Percentiles rank a stretch among this genome's conserved stretches.
These are phyloP conservation scores for Chaunax sp. DNA, from an alignment of 2,797 vertebrate species.

Conservation along the genomic window DNA sequence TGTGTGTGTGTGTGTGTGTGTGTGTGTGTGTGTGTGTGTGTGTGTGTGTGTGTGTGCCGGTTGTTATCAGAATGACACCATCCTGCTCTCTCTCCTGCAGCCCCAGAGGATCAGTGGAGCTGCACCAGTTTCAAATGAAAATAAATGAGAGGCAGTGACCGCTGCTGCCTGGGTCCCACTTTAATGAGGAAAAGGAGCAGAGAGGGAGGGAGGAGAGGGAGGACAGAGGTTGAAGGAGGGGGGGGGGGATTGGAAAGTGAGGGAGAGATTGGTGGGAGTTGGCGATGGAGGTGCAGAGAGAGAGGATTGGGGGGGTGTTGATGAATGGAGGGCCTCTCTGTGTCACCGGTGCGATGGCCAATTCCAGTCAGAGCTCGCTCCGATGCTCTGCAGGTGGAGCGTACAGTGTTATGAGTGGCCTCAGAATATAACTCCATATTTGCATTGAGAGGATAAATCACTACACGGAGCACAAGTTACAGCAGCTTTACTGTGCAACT, in stretches of 20 bases:
- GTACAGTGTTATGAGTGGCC: constrained; percentile 54
- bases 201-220: constrained; percentile 22
- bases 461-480: constrained; percentile 26
- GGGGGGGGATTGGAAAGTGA: constrained; percentile 8
- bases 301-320: constrained; percentile 47
- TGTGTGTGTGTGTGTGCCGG: constrained; percentile 50
- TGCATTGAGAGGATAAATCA: constrained; percentile 64
- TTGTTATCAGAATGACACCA: constrained; percentile 82
- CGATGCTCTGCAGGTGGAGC: constrained; percentile 74
- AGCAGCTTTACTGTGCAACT: constrained; percentile 36
- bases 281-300: constrained; percentile 10
- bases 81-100: constrained; percentile 70
- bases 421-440: constrained; percentile 64
- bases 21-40: constrained; percentile 31
- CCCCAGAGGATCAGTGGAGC: constrained; percentile 82
- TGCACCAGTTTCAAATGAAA: constrained; percentile 86
- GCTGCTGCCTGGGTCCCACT: constrained; percentile 81
- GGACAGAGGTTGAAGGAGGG: constrained; percentile 29
- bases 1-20: constrained; percentile 19
- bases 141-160: constrained; percentile 88
- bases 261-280: constrained; percentile 53
- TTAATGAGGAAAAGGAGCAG: constrained; percentile 83
- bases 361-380: constrained; percentile 77
- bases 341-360: constrained; percentile 76
- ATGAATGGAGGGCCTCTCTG: constrained; percentile 77